These are phyloP conservation scores for Caerostris darwini DNA, from an alignment of 1,140 invertebrate genomes.

Conservation along the genomic window DNA sequence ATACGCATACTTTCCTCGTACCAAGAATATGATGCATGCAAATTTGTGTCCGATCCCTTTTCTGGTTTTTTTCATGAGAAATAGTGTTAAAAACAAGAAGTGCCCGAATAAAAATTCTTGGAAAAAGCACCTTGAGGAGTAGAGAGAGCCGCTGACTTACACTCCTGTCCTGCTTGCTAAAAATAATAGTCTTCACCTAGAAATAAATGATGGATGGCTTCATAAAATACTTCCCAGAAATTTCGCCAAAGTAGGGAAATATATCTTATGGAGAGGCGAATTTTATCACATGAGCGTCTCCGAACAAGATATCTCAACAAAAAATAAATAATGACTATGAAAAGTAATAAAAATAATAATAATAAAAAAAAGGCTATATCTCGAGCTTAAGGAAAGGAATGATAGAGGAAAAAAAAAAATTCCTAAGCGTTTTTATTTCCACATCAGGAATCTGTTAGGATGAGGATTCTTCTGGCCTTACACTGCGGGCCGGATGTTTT, in stretches of 20 bases:
- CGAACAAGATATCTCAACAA: constrained; percentile 40
- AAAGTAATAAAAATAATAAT: background rate
- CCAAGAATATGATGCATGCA: no score
- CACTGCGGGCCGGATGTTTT: constrained; percentile 28
- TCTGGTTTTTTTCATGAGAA: no score
- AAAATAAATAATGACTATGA: constrained; percentile 41
- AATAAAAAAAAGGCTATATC: constrained; percentile 25
- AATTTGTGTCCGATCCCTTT: no score
- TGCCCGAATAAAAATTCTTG: background rate
- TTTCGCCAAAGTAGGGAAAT: constrained; percentile 14
- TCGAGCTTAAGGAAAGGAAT: constrained; percentile 22
- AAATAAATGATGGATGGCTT: constrained; percentile 62
- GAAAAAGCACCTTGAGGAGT: background rate
- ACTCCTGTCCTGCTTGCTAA: background rate
- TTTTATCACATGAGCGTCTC: constrained; percentile 53
- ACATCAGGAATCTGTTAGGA: constrained; percentile 65
- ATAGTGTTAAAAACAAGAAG: no score
- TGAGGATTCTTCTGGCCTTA: constrained; percentile 55
- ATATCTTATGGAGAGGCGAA: constrained; percentile 38
- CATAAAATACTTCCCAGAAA: constrained; percentile 30
- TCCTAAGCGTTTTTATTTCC: constrained; percentile 57
- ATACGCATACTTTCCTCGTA: no score
- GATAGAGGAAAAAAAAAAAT: constrained; percentile 40
- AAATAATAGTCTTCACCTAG: constrained; percentile 39
- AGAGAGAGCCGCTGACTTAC: background rate